Evolutionary conservation across 2,113 vertebrate genomes (phyloP).

Genomic region (Azemiops feae): DNA sequence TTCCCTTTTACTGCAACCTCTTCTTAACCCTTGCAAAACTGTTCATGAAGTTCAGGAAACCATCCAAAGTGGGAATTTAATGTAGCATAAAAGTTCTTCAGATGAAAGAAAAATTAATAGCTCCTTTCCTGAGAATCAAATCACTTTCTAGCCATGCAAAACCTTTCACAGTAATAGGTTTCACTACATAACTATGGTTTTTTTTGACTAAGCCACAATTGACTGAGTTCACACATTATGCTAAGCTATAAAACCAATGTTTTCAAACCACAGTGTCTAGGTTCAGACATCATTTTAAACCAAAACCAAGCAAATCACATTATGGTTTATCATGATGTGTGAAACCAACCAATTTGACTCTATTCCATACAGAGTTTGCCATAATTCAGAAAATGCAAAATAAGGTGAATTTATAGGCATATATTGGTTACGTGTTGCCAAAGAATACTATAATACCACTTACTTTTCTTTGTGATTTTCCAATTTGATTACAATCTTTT

Average conservation of each 20-base stretch:
- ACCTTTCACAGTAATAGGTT: neutral
- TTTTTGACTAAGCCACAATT: neutral
- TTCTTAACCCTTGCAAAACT: neutral
- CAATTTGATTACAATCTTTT: slow-evolving; percentile 62
- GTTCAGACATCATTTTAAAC: neutral
- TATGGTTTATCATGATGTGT: neutral
- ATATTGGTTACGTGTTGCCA: neutral
- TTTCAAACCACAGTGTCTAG: neutral
- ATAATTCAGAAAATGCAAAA: slow-evolving; percentile 69
- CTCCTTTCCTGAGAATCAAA: neutral
- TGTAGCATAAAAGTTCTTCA: neutral
- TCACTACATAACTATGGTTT: neutral
- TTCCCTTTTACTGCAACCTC: neutral
- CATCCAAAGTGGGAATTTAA: neutral
- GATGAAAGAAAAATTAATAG: neutral
- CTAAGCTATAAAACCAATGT: neutral
- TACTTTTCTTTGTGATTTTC: slow-evolving; percentile 66
- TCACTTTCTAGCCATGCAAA: neutral
- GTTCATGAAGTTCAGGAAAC: neutral
- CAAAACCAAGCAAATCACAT: neutral
- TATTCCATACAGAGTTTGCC: slow-evolving; percentile 70
- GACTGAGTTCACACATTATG: neutral
- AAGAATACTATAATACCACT: slow-evolving; percentile 41
- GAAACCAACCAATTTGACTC: slow-evolving; percentile 48
- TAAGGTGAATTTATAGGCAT: slow-evolving; percentile 13